Percentiles rank a stretch among this genome's conserved stretches.
phyloP scores from a whole-genome alignment of 2,888 invertebrate genomes.

The Bedellia somnulentella region DNA sequence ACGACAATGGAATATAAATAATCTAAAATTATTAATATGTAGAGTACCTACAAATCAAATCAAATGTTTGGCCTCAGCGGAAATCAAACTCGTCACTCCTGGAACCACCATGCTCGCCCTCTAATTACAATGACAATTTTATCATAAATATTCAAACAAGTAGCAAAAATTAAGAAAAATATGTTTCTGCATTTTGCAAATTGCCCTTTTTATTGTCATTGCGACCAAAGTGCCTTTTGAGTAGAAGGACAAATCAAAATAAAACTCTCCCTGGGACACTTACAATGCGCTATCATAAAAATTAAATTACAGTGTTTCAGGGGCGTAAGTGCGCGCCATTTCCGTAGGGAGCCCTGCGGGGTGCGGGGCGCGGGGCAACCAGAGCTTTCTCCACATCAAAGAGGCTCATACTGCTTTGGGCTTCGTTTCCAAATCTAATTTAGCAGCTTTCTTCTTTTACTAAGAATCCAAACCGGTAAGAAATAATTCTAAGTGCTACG shows the following conservation, averaged over 20 bases:
- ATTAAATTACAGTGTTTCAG: slow-evolving; percentile 54
- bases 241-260: slow-evolving; percentile 30
- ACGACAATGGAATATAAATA: too few species aligned
- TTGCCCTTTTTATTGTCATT: slow-evolving; percentile 3
- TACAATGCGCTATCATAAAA: slow-evolving; percentile 58
- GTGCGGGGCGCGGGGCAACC: slow-evolving; percentile 17
- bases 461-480: slow-evolving; percentile 23
- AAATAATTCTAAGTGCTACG: too few species aligned
- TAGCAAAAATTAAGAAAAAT: too few species aligned
- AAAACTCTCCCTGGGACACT: slow-evolving; percentile 38
- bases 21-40: too few species aligned
- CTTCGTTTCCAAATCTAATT: slow-evolving; percentile 50
- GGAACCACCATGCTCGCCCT: too few species aligned
- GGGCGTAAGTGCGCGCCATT: slow-evolving; percentile 52
- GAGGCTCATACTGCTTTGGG: slow-evolving; percentile 28
- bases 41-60: too few species aligned
- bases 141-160: too few species aligned
- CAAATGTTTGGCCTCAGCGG: too few species aligned
- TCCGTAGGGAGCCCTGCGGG: slow-evolving; percentile 23
- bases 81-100: too few species aligned
- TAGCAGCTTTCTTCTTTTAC: slow-evolving; percentile 47
- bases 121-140: too few species aligned
- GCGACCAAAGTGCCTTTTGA: slow-evolving; percentile 16
- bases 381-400: slow-evolving; percentile 43
- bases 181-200: neutral